A percentile compares a stretch with the other conserved stretches of the same genome.
phyloP scores from a whole-genome alignment of 2,113 vertebrate genomes.

The Centropristis striata region DNA sequence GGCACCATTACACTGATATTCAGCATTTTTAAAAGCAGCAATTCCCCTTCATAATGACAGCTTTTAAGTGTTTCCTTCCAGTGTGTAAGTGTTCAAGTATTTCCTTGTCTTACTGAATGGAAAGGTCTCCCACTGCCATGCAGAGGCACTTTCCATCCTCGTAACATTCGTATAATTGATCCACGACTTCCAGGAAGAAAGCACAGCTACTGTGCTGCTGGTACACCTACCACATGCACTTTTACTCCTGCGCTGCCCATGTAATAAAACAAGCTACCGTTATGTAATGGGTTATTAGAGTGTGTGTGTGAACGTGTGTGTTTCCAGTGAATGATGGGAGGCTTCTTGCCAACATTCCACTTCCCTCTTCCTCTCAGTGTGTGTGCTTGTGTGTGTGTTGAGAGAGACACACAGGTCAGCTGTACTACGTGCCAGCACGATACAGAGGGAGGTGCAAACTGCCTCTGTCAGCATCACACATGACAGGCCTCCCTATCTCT shows the following conservation, averaged over 20 bases:
- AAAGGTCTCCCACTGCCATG: constrained; percentile 1
- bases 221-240: neutral
- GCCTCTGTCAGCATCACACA: constrained; percentile 62
- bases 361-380: constrained; percentile 43
- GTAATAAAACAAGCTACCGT: constrained; percentile 46
- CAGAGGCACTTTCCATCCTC: constrained; percentile 1
- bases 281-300: constrained; percentile 52
- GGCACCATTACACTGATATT: constrained; percentile 10
- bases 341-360: constrained; percentile 53
- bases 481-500: constrained; percentile 18
- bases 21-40: constrained; percentile 21
- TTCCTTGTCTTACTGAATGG: constrained; percentile 5
- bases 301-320: constrained; percentile 29
- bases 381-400: constrained; percentile 13
- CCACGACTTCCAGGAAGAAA: constrained; percentile 22
- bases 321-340: constrained; percentile 47
- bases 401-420: constrained; percentile 50
- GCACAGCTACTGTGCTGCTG: neutral
- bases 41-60: constrained; percentile 29
- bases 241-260: neutral
- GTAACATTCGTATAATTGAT: constrained; percentile 1
- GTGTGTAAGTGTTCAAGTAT: constrained; percentile 8
- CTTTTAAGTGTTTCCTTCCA: constrained; percentile 49
- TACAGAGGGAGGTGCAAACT: constrained; percentile 55
- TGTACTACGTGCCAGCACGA: constrained; percentile 39